Percentiles rank a stretch among this genome's conserved stretches.
phyloP scores from a whole-genome alignment of 2,888 invertebrate species.

The Mesochorus sp. region DNA sequence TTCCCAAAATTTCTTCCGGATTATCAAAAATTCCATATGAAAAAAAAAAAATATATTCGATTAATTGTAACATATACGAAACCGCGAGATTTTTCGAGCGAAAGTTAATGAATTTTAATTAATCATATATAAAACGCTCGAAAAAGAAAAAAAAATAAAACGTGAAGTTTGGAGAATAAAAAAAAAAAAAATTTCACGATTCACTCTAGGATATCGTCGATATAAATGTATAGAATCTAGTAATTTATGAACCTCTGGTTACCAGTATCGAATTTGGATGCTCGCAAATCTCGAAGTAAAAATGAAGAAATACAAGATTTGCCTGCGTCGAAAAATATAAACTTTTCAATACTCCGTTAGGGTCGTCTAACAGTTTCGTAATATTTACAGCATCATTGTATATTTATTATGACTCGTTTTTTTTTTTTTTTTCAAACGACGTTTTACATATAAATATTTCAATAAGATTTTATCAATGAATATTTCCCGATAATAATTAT shows the following conservation, averaged over 20 bases:
- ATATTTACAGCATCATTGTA: too few species aligned
- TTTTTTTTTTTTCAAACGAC: too few species aligned
- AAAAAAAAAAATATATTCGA: background rate
- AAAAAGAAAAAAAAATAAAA: too few species aligned
- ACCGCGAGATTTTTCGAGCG: too few species aligned
- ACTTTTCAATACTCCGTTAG: slow-evolving; percentile 1
- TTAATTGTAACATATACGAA: too few species aligned
- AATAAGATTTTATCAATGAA: too few species aligned
- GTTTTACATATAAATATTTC: too few species aligned
- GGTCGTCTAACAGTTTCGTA: slow-evolving; percentile 11
- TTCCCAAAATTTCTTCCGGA: background rate
- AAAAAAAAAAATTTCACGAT: background rate
- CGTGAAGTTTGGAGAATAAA: background rate
- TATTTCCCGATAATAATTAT: background rate
- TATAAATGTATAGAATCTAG: background rate
- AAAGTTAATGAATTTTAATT: too few species aligned
- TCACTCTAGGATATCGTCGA: background rate
- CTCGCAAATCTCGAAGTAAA: slow-evolving; percentile 2
- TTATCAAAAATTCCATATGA: background rate
- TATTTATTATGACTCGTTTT: too few species aligned
- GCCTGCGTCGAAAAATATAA: background rate
- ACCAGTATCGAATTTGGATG: slow-evolving; percentile 29
- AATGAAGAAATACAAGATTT: too few species aligned
- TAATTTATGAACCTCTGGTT: slow-evolving; percentile 36
- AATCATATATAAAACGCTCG: too few species aligned